These are phyloP conservation scores for Antheraea yamamai DNA, from an alignment of 2,888 invertebrate species.

Conservation along the genomic window DNA sequence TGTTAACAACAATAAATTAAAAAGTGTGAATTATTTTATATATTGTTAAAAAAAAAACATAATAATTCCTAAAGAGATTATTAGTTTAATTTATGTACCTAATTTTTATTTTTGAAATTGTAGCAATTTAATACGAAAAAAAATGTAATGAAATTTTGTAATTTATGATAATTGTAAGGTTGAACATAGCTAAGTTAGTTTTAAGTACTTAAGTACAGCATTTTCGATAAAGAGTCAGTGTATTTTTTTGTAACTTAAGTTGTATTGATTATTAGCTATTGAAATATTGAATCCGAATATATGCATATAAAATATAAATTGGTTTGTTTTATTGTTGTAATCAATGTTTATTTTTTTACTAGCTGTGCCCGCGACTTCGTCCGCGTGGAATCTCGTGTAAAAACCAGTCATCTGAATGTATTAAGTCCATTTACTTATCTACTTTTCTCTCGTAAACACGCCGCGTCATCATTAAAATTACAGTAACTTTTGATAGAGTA, in stretches of 20 bases:
- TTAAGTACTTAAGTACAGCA: conserved; percentile 52
- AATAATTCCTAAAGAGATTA: conserved; percentile 59
- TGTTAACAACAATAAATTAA: neutral
- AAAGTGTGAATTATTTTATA: neutral
- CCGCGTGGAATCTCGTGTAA: too few relatives aligned
- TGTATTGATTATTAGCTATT: conserved; percentile 78
- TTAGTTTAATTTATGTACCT: conserved; percentile 62
- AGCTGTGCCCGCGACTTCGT: too few relatives aligned
- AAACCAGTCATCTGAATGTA: too few relatives aligned
- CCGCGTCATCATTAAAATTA: too few relatives aligned
- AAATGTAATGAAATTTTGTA: conserved; percentile 73
- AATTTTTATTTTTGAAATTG: conserved; percentile 43
- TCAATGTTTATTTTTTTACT: neutral
- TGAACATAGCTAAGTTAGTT: conserved; percentile 75
- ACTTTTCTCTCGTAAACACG: too few relatives aligned
- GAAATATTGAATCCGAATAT: conserved; percentile 81
- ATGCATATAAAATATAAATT: conserved; percentile 76
- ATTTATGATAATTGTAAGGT: conserved; percentile 77
- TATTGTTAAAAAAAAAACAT: conserved; percentile 26
- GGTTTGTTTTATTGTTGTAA: conserved; percentile 51
- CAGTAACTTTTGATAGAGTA: too few relatives aligned
- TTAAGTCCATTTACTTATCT: too few relatives aligned
- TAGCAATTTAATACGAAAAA: conserved; percentile 43
- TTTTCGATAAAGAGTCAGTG: conserved; percentile 72
- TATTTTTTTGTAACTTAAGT: conserved; percentile 78